Base-by-base conservation (phyloP, 2,113 vertebrate genomes). In the Oxygymnocypris stewartii region DNA sequence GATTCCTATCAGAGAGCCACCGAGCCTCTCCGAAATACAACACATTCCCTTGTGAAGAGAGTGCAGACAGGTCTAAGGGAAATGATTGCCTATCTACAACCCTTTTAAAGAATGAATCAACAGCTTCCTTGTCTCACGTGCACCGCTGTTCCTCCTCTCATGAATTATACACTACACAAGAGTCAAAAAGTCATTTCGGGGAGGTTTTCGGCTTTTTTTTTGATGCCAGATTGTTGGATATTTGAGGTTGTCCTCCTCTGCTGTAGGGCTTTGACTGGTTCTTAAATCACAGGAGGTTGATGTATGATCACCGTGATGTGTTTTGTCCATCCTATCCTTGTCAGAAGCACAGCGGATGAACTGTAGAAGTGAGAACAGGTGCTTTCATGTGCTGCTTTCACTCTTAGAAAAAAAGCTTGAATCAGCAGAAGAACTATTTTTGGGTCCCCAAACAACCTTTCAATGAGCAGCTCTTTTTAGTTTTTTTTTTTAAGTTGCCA, bases 1-100 rank as follows among this genome's bases (percentile, higher is more conserved):
- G 86, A 93, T 93, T 93, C 85, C 86, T 91, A 93, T 95, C 90
- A 91, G 86, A 89, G 63, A 12, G 81, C n/a, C 81, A 87, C 8
- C 87, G 91, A 91, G 90, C 89, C 90, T 84, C 73, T 79, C 85
- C 42, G 37, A 87, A 88, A 75, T 88, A 86, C 86, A 88, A 85
- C 63, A 85, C 49, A 69, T 57, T 80, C 89, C 79, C 81, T 83
- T 91, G 89, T 91, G 88, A 92, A 89, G 90, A 89, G 87, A 23
- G 83, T 79, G 85, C 63, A 54, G 88, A 80, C 90, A 90, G 88
- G 90, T 92, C 87, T 37, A 40, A 18, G 81, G 86, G 90, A 85
- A 88, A 83, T 88, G 87, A 91, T 86, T 85, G 90, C 86, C 67
- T 89, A 89, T 49, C 90, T 69, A 89, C 89, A 90, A 86, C 87